Conservation (phyloP, 2,113 vertebrate species). For the Gopherus flavomarginatus region DNA sequence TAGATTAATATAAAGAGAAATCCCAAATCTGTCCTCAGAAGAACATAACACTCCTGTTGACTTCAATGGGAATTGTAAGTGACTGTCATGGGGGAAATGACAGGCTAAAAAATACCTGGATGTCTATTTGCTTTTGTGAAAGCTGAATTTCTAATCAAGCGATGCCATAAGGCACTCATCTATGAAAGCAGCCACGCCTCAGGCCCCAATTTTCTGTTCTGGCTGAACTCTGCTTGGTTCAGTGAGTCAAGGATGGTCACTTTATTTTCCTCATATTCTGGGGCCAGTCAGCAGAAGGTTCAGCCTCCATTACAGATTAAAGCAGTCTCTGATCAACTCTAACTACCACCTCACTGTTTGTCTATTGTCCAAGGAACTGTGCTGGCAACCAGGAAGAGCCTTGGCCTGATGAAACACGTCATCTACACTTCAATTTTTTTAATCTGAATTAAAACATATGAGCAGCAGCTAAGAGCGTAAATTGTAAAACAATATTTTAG, state of each 20-base stretch:
- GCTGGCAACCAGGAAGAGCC: neutral
- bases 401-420: neutral
- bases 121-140: constrained; percentile 1
- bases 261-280: neutral
- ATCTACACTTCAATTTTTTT: neutral
- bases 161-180: neutral
- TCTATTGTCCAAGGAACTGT: neutral
- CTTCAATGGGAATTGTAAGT: neutral
- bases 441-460: neutral
- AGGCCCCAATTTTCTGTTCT: neutral
- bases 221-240: neutral
- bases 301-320: neutral
- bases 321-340: neutral
- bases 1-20: neutral
- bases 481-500: neutral
- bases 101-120: constrained; percentile 2
- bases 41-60: neutral
- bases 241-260: neutral
- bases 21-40: neutral
- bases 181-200: neutral
- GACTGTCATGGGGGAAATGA: neutral
- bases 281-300: neutral
- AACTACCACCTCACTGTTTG: neutral
- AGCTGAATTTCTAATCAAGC: constrained; percentile 25
- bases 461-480: neutral